Conservation (phyloP, 2,797 vertebrate species). For the Pristis pectinata region DNA sequence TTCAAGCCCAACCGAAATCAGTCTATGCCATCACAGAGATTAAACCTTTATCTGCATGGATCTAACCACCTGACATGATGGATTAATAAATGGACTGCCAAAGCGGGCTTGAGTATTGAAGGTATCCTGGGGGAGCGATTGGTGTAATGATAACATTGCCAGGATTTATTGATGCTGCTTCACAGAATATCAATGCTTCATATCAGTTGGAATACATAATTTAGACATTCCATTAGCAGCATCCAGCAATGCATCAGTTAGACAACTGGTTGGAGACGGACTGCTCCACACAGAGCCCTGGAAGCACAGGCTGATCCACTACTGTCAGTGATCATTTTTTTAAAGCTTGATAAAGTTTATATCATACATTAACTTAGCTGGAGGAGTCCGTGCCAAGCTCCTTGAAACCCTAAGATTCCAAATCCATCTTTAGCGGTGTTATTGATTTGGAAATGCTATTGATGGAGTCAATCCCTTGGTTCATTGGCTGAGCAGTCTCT, state of each 20-base stretch:
- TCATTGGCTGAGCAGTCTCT: not conserved
- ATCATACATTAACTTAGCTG: not conserved
- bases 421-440: not conserved
- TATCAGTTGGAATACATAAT: not conserved
- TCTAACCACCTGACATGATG: not conserved
- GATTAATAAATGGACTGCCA: not conserved
- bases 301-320: not conserved
- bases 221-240: not conserved
- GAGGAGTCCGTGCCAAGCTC: not conserved
- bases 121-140: not conserved
- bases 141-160: conserved; percentile 7
- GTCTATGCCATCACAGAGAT: not conserved
- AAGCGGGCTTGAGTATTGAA: not conserved
- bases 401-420: not conserved
- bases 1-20: not conserved
- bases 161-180: conserved; percentile 6
- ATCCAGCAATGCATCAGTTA: conserved; percentile 16
- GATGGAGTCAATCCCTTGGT: not conserved
- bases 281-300: not conserved
- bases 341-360: not conserved
- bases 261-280: not conserved
- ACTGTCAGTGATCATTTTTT: not conserved
- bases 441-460: not conserved
- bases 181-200: not conserved
- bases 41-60: not conserved